A percentile compares a stretch with the other conserved stretches of the same genome.
Evolutionary conservation across 2,113 vertebrate genomes (phyloP).

Genomic region (Poeciliopsis turrubarensis): DNA sequence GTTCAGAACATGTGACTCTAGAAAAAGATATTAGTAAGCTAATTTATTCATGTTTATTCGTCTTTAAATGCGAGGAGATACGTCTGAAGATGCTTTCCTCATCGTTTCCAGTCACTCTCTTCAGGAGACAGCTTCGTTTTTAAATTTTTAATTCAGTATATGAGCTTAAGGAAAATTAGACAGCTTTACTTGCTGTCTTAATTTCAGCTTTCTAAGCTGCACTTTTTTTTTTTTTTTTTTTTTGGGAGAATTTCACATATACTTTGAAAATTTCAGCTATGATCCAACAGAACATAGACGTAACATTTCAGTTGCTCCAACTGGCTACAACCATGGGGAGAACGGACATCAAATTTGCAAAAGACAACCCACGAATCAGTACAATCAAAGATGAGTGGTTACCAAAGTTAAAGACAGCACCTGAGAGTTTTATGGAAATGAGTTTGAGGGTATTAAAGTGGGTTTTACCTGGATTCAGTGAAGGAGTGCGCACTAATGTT

Average conservation of each 20-base stretch:
- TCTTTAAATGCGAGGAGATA: not conserved
- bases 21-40: not conserved
- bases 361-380: not conserved
- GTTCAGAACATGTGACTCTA: not conserved
- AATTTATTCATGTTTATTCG: not conserved
- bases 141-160: not conserved
- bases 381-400: not conserved
- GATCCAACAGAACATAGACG: no score
- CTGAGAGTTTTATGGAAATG: slow-evolving; percentile 1
- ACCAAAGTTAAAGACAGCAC: not conserved
- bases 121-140: not conserved
- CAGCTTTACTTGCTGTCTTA: not conserved
- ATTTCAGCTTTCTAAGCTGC: no score
- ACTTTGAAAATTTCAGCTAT: no score
- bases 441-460: slow-evolving; percentile 3
- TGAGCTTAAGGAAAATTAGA: not conserved
- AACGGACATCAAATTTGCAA: not conserved
- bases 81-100: not conserved
- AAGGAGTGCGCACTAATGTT: slow-evolving; percentile 10
- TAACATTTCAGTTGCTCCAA: not conserved
- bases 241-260: no score
- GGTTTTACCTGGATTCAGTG: not conserved
- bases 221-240: no score
- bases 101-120: not conserved
- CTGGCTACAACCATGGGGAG: not conserved